Evolutionary conservation across 2,888 invertebrate species (phyloP).

Genomic region (Lasioglossum lativentre): DNA sequence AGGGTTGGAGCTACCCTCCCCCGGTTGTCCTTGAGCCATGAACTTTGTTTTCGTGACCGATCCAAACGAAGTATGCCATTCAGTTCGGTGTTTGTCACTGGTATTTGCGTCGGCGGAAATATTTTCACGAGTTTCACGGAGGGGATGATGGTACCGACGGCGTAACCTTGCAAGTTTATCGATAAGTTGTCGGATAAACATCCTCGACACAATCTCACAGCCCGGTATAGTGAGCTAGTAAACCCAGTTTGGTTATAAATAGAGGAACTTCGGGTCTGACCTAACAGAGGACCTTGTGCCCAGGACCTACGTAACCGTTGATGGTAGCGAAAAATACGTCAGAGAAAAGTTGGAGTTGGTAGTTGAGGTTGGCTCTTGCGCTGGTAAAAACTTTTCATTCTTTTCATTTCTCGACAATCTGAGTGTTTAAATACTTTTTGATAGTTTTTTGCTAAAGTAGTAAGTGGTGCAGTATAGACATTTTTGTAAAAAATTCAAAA

Average conservation of each 20-base stretch:
- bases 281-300: background rate
- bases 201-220: background rate
- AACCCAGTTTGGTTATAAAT: conserved; percentile 9
- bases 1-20: background rate
- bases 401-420: too few species aligned
- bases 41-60: conserved; percentile 7
- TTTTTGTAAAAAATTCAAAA: too few species aligned
- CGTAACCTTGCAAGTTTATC: background rate
- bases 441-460: too few species aligned
- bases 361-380: too few species aligned
- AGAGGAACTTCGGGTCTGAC: background rate
- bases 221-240: background rate
- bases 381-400: too few species aligned
- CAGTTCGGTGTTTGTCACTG: background rate
- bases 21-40: background rate
- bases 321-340: background rate
- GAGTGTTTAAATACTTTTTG: too few species aligned
- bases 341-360: background rate
- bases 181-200: conserved; percentile 4
- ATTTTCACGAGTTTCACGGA: background rate
- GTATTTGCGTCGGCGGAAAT: conserved; percentile 9
- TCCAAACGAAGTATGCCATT: background rate
- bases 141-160: background rate
- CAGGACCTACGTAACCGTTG: background rate
- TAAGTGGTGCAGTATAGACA: too few species aligned